Percentiles rank a stretch among this genome's conserved stretches.
phyloP scores from a whole-genome alignment of 2,797 vertebrate genomes.

The Hydrophis major region DNA sequence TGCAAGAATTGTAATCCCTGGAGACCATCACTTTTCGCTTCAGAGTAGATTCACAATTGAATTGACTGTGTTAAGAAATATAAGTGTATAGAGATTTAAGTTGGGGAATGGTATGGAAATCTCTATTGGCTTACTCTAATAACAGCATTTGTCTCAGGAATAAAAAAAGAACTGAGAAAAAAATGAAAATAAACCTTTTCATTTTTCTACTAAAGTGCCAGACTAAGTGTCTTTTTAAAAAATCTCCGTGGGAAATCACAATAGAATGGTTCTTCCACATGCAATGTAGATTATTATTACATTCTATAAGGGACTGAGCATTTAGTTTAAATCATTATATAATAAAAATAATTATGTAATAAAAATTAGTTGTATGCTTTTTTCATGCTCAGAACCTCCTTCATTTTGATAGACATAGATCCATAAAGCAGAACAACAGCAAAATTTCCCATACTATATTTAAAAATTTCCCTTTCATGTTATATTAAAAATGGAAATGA shows the following conservation, averaged over 20 bases:
- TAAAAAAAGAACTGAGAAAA: conserved; percentile 18
- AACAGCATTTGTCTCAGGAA: conserved; percentile 23
- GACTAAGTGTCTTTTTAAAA: conserved; percentile 1
- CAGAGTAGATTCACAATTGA: conserved; percentile 53
- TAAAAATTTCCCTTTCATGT: background rate
- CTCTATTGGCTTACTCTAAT: conserved; percentile 18
- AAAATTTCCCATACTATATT: background rate
- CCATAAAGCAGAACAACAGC: background rate
- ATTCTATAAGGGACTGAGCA: background rate
- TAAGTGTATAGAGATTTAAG: conserved; percentile 38
- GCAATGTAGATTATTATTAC: conserved; percentile 18
- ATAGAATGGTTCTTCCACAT: background rate
- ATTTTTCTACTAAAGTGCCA: background rate
- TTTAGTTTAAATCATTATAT: background rate
- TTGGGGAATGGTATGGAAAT: conserved; percentile 38
- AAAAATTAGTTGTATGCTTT: background rate
- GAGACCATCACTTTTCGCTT: conserved; percentile 60
- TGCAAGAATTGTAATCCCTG: conserved; percentile 57
- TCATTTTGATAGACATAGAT: background rate
- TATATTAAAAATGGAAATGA: background rate
- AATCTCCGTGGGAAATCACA: background rate
- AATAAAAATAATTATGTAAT: background rate
- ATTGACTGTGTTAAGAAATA: conserved; percentile 44
- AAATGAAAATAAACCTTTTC: conserved; percentile 22
- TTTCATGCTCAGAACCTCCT: background rate